Evolutionary conservation across 2,113 vertebrate species (phyloP), one percentile per base, ranked within the genome.

Genomic region (Cercopithecus mona): DNA sequence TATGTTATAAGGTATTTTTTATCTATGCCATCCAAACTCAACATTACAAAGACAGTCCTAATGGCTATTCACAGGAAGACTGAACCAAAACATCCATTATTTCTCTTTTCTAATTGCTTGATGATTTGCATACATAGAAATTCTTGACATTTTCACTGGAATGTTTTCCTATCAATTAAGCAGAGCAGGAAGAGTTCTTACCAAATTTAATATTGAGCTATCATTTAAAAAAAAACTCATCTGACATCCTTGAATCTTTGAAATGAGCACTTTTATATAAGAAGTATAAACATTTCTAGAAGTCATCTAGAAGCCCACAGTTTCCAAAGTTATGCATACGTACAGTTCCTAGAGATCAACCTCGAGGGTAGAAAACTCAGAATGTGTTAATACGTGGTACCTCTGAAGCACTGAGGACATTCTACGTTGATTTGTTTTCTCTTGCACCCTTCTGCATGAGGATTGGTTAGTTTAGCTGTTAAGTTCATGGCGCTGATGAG

Each of bases 21-120:
- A 76, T 61, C 75, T 40, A 20, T 32, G 11, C 75, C 79, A 64
- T 81, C 66, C 70, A 83, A 66, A 88, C 75, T 45, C 64, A 73
- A 38, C 50, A 32, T 57, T 70, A 73, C 45, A 66, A 81, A 93
- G 81, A 79, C 32, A 91, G 16, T 66, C 81, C 84, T 89, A 57
- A 52, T 76, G 32, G 57, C 68, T 76, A 16, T 48, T 79, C 50
- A 27, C 7, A 9, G 64, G 43, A 88, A 43, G 30, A 66, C 40
- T 88, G 76, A 96, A 85, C 43, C 73, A 30, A 96, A 75, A 81
- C 45, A 81, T 81, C 35, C n/a, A 13, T 45, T 82, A n/a, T 64
- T 45, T 30, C 8, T 84, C 43, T 79, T 97, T 96, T 90, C 43
- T 82, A 43, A 81, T 61, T 95, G 30, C 92, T 90, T 82, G 32